Evolutionary conservation across 2,888 invertebrate genomes (phyloP), one percentile per base, ranked within the genome.

Genomic region (Caenorhabditis imperialis): DNA sequence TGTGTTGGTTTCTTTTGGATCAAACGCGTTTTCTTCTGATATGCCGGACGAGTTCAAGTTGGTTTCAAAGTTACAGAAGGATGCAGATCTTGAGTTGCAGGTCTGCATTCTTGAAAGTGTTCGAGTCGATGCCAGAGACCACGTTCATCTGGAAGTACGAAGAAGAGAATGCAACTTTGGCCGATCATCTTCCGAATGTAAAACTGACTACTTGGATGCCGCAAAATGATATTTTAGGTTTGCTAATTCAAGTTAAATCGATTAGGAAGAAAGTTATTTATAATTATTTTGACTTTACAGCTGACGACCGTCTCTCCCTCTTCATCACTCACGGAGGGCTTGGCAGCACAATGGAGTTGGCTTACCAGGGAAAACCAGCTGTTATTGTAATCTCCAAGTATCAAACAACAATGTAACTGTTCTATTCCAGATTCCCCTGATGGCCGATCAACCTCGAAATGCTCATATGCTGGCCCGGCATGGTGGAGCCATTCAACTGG

Each of bases 141-240:
- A 70, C 75, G 5, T 76, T 76, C 47, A 76, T 76, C n/a, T 76
- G 76, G 76, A 76, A 76, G 37, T 76, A 76, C 47, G 76, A 76
- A 37, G 51, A 55, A n/a, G 72, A 47, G 14, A 69, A 57, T 38
- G 57, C 63, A 7, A 73, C 69, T 3, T 38, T 69, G 27, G 70
- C 61, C 6, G 48, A 62, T 45, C 63, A 70, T 37, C 35, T 73
- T 8, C 47, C 54, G 3, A 76, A 76, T 72, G 76, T 76, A 0
- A 55, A 65, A 38, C 35, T 75, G 40, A 71, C 71, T 0, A 75
- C 44, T 5, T 75, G 75, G 75, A 71, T 75, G 70, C 75, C 75
- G 25, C 75, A 75, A 27, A 71, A 67, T 45, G 75, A 70, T 40
- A n/a, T 75, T 8, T 16, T 75, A 14, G 73, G 73, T 74, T 5